Evolutionary conservation across 2,888 invertebrate genomes (phyloP), one percentile per base, ranked within the genome.

Genomic region (Gryllus longicercus): DNA sequence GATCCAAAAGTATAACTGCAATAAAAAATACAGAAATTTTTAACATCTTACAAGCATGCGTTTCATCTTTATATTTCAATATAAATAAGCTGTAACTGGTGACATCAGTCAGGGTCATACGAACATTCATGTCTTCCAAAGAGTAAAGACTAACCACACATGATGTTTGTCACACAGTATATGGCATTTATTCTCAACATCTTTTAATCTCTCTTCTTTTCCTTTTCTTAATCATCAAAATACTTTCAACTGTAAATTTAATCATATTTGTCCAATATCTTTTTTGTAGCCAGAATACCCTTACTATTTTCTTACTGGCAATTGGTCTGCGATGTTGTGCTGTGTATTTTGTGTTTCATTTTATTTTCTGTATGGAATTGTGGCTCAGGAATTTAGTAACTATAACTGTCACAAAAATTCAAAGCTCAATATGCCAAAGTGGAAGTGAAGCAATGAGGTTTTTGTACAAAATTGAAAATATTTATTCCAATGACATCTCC

Each of bases 61-160:
- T 63, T 63, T 63, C 63, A 11, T 63, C 63, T 63, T 63, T 63
- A 63, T 63, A 63, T 63, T 63, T 63, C 63, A 63, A 63, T 63
- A 63, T 63, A n/a, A 63, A 63, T 63, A 63, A 63, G 63, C 63
- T 63, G 63, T 63, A 63, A 18, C 63, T 63, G 63, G 63, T 63
- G 63, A 63, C 63, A 63, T 63, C 63, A 63, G 63, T 63, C 63
- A 63, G 63, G 63, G 63, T 63, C 63, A 63, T 63, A 63, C 63
- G 63, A 63, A 63, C 63, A 63, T 63, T 63, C 63, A 63, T 63
- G 63, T 63, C 63, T 63, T 63, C 63, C 63, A 63, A 63, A 63
- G 63, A 63, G 63, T 18, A 63, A 63, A 63, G 63, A 63, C 63
- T 63, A 63, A 63, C 63, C 63, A 63, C 63, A 63, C 63, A 63